Evolutionary conservation across 1,140 invertebrate genomes (phyloP).

Genomic region (Drosophila punjabiensis): DNA sequence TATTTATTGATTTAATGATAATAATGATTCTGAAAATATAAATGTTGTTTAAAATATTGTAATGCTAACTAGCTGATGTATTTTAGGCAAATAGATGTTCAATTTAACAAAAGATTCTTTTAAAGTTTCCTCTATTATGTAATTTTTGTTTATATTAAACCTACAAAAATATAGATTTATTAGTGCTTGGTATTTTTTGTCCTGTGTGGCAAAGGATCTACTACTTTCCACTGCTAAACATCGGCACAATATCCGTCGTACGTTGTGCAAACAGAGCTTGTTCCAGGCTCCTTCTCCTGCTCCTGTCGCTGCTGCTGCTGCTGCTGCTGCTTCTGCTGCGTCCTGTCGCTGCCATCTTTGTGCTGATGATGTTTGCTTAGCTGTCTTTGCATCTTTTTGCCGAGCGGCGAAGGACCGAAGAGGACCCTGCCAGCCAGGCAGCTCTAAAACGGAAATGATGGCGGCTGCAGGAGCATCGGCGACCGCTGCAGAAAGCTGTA

Average conservation of each 20-base stretch:
- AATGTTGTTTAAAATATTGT: no score
- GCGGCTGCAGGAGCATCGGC: conserved; percentile 66
- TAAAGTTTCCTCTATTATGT: neutral
- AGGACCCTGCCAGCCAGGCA: conserved; percentile 28
- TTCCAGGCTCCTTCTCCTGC: conserved; percentile 16
- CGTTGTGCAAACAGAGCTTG: conserved; percentile 72
- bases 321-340: conserved; percentile 27
- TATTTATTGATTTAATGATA: neutral
- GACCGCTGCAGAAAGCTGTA: conserved; percentile 76
- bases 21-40: neutral
- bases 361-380: conserved; percentile 84
- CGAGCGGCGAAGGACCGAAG: conserved; percentile 58
- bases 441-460: conserved; percentile 83
- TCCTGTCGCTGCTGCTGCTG: conserved; percentile 16
- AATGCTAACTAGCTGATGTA: no score
- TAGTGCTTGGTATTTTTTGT: neutral
- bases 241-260: conserved; percentile 80
- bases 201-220: conserved; percentile 35
- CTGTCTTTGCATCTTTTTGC: conserved; percentile 83
- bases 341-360: conserved; percentile 72
- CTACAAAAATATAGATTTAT: neutral
- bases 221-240: conserved; percentile 74
- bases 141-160: neutral
- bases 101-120: neutral
- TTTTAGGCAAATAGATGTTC: neutral